phyloP scores from a whole-genome alignment of 2,113 vertebrate species.

The Bujurquina vittata region DNA sequence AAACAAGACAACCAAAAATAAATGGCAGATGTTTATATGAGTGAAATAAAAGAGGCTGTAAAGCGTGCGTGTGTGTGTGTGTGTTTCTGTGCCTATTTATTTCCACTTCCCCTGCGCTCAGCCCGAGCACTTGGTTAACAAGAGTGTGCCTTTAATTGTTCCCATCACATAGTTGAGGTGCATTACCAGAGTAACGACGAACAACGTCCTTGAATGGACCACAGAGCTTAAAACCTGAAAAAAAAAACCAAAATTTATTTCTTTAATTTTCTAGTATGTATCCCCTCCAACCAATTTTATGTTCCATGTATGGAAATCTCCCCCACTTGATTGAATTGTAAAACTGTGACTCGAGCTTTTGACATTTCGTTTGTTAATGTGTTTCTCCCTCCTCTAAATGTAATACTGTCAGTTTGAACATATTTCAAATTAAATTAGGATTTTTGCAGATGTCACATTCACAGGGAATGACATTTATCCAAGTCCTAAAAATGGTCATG shows the following conservation, averaged over 20 bases:
- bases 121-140: slow-evolving; percentile 65
- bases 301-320: slow-evolving; percentile 35
- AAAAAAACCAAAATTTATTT: slow-evolving; percentile 21
- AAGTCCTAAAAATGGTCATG: slow-evolving; percentile 61
- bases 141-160: slow-evolving; percentile 76
- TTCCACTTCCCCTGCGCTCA: slow-evolving; percentile 59
- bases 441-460: slow-evolving; percentile 67
- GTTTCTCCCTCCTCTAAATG: slow-evolving; percentile 40
- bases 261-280: slow-evolving; percentile 28
- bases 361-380: slow-evolving; percentile 69
- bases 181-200: slow-evolving; percentile 69
- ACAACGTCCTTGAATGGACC: slow-evolving; percentile 64
- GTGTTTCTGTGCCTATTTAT: slow-evolving; percentile 45
- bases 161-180: slow-evolving; percentile 78
- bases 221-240: slow-evolving; percentile 10
- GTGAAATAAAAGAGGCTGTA: slow-evolving; percentile 10
- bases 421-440: slow-evolving; percentile 75
- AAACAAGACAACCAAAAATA: neutral
- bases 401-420: slow-evolving; percentile 54
- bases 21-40: neutral
- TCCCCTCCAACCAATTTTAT: slow-evolving; percentile 25
- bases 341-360: slow-evolving; percentile 52
- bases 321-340: slow-evolving; percentile 46
- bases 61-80: slow-evolving; percentile 30
- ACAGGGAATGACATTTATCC: slow-evolving; percentile 73